These are phyloP conservation scores for Timema podura DNA, from an alignment of 2,888 invertebrate species.

Conservation along the genomic window DNA sequence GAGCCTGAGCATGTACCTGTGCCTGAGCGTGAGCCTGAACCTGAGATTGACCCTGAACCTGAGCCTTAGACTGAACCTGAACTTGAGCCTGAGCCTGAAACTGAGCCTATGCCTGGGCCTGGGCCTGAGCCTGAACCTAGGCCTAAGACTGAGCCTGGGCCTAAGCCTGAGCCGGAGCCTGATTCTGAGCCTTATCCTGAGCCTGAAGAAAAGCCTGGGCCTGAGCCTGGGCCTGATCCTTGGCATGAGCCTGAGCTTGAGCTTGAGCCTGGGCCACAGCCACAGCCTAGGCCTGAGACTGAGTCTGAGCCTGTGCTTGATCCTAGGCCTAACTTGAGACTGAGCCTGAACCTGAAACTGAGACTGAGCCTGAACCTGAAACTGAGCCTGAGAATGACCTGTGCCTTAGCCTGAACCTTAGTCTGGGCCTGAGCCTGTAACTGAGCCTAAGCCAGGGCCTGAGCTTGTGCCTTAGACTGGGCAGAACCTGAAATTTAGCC, in stretches of 20 bases:
- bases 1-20: not conserved
- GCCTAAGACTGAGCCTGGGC: not conserved
- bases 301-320: slow-evolving; percentile 7
- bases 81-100: not conserved
- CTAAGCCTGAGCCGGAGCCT: slow-evolving; percentile 6
- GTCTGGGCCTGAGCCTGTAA: not conserved
- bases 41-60: slow-evolving; percentile 5
- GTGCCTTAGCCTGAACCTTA: not conserved
- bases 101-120: not conserved
- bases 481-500: slow-evolving; percentile 13
- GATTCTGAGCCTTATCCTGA: not conserved
- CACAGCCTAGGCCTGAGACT: not conserved
- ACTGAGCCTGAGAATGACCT: slow-evolving; percentile 10
- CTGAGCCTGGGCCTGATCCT: slow-evolving; percentile 8
- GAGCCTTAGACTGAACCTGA: not conserved
- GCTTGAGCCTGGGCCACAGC: slow-evolving; percentile 6
- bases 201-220: not conserved
- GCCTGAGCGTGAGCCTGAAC: not conserved
- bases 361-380: not conserved
- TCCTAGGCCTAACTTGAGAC: slow-evolving; percentile 4
- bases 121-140: not conserved
- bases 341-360: not conserved
- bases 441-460: slow-evolving; percentile 15
- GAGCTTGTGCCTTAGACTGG: slow-evolving; percentile 14
- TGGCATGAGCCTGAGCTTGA: slow-evolving; percentile 15